Evolutionary conservation across 53 echinoderm and acorn worm species (phyloP).

Genomic region (Crossaster papposus): DNA sequence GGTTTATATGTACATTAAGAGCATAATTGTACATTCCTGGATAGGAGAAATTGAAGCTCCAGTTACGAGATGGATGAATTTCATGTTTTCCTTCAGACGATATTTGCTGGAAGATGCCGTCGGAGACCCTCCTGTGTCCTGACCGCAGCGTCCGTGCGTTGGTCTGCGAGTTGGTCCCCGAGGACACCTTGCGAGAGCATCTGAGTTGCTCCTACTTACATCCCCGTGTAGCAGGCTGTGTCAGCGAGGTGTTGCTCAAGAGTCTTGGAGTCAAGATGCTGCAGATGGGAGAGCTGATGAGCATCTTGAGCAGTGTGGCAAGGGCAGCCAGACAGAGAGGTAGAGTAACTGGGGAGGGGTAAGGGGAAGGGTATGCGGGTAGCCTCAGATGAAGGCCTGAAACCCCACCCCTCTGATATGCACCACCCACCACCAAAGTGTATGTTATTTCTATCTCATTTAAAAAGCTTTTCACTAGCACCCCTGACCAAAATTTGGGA

Average conservation of each 20-base stretch:
- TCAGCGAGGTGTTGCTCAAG: conserved; percentile 40
- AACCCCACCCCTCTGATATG: no score
- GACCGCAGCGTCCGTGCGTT: conserved; percentile 59
- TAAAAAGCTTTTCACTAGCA: no score
- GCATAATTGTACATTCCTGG: no score
- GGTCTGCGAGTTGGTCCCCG: conserved; percentile 49
- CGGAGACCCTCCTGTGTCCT: conserved; percentile 50
- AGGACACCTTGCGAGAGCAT: conserved; percentile 42
- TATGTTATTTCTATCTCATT: no score
- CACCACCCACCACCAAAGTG: no score
- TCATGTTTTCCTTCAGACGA: conserved; percentile 39
- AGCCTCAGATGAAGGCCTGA: no score
- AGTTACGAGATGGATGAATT: neutral
- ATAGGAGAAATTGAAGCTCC: no score
- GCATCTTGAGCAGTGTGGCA: conserved; percentile 60
- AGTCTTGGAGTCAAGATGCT: conserved; percentile 67
- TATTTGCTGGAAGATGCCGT: conserved; percentile 57
- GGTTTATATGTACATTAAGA: no score
- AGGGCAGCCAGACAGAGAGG: conserved; percentile 46
- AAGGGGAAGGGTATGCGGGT: no score
- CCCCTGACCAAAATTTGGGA: no score
- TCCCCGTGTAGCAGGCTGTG: conserved; percentile 23
- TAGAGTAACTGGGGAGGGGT: neutral
- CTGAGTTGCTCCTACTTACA: conserved; percentile 65
- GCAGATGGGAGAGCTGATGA: conserved; percentile 52